These are phyloP conservation scores for Notiomystis cincta DNA, from an alignment of 2,113 vertebrate genomes.

Conservation along the genomic window DNA sequence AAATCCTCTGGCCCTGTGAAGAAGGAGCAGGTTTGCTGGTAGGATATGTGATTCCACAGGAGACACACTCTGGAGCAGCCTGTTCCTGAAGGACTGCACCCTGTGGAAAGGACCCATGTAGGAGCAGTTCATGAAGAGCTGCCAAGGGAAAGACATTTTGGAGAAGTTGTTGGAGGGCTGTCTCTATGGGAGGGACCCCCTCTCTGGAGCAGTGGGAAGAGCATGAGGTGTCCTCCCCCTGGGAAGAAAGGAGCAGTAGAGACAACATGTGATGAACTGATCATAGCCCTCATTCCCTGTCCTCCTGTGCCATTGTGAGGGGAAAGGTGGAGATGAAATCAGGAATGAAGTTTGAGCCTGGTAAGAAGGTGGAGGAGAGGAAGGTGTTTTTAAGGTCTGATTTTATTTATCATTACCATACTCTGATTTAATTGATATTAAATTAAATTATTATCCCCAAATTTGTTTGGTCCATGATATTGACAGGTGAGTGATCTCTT, in stretches of 20 bases:
- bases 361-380: rapidly evolving
- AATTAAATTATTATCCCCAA: not conserved
- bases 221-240: too few relatives aligned
- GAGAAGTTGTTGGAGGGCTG: not conserved
- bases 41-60: not conserved
- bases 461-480: not conserved
- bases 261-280: not conserved
- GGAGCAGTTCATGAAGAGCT: not conserved
- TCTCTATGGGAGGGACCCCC: not conserved
- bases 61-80: not conserved
- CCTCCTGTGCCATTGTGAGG: rapidly evolving
- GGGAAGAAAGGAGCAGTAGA: not conserved
- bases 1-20: not conserved
- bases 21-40: not conserved
- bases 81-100: not conserved
- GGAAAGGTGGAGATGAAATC: not conserved
- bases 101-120: not conserved
- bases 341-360: not conserved
- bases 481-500: not conserved
- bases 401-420: not conserved
- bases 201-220: not conserved
- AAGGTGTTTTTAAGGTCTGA: not conserved
- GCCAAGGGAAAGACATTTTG: not conserved
- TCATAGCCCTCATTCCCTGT: not conserved
- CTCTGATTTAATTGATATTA: not conserved